phyloP scores from a whole-genome alignment of 2,888 invertebrate species.

The Incurvaria masculella region DNA sequence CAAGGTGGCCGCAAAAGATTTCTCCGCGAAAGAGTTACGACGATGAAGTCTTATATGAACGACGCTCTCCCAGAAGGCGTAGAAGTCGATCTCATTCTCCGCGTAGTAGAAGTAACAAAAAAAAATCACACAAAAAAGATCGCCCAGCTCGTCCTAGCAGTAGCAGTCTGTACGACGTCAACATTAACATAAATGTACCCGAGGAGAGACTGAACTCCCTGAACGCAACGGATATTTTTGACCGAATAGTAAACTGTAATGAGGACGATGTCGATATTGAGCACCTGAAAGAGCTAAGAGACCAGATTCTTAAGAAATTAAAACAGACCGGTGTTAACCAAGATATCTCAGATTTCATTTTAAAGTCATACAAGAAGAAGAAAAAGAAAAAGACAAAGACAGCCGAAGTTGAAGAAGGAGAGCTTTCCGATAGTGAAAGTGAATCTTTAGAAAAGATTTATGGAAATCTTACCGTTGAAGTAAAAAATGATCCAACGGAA shows the following conservation, averaged over 20 bases:
- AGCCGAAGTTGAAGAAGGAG: conserved; percentile 43
- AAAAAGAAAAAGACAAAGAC: conserved; percentile 21
- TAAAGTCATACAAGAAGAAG: conserved; percentile 36
- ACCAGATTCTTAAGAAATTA: conserved; percentile 47
- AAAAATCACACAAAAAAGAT: conserved; percentile 27
- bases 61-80: conserved; percentile 27
- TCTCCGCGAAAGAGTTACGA: background rate
- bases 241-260: conserved; percentile 41
- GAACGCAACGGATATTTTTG: conserved; percentile 41
- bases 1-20: background rate
- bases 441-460: conserved; percentile 44
- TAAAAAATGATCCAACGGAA: conserved; percentile 19
- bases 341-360: conserved; percentile 44
- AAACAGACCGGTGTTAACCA: conserved; percentile 41
- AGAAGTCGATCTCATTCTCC: conserved; percentile 16
- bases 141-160: conserved; percentile 7
- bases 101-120: conserved; percentile 33
- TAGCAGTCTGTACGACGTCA: conserved; percentile 24
- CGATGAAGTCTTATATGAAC: conserved; percentile 28
- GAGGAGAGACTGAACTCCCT: conserved; percentile 39
- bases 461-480: conserved; percentile 32
- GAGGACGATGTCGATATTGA: conserved; percentile 47
- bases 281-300: conserved; percentile 43
- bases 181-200: conserved; percentile 45
- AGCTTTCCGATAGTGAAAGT: conserved; percentile 47